Percentiles rank a stretch among this genome's conserved stretches.
Evolutionary conservation across 1,140 invertebrate genomes (phyloP).

Genomic region (Eupristina koningsbergeri): DNA sequence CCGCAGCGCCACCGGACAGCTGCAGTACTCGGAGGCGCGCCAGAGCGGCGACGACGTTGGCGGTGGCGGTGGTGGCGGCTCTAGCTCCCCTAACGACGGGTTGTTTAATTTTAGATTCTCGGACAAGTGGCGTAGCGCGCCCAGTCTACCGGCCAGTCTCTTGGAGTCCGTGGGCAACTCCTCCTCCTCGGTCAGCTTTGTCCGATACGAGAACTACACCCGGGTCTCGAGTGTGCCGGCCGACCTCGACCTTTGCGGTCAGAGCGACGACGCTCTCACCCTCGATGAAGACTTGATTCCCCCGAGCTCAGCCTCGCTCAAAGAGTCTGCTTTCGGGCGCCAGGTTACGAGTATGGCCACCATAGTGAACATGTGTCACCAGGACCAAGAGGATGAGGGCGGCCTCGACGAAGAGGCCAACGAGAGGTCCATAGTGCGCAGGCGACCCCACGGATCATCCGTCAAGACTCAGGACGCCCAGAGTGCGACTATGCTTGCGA

Average conservation of each 20-base stretch:
- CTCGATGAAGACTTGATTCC: background rate
- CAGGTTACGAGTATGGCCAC: background rate
- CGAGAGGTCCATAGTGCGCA: background rate
- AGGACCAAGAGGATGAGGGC: constrained; percentile 17
- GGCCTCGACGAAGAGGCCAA: constrained; percentile 15
- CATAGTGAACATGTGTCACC: background rate
- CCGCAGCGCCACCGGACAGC: constrained; percentile 42
- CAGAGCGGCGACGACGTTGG: constrained; percentile 54
- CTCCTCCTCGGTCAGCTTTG: constrained; percentile 51
- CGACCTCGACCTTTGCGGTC: constrained; percentile 71
- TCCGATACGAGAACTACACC: constrained; percentile 59
- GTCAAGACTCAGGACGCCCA: constrained; percentile 26
- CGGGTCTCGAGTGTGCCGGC: constrained; percentile 74
- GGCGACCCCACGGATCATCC: constrained; percentile 28
- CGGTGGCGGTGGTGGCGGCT: constrained; percentile 55
- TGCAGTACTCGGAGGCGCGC: constrained; percentile 43
- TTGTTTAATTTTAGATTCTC: constrained; percentile 73
- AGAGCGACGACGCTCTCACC: background rate
- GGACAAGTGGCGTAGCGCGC: constrained; percentile 71
- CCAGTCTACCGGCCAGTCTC: constrained; percentile 69
- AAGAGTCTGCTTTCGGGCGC: background rate
- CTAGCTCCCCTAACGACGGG: constrained; percentile 9
- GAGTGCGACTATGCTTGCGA: constrained; percentile 34
- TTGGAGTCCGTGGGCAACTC: constrained; percentile 58
- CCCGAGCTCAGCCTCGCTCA: background rate